phyloP scores from a whole-genome alignment of 1,140 invertebrate genomes.

The Habropoda laboriosa region DNA sequence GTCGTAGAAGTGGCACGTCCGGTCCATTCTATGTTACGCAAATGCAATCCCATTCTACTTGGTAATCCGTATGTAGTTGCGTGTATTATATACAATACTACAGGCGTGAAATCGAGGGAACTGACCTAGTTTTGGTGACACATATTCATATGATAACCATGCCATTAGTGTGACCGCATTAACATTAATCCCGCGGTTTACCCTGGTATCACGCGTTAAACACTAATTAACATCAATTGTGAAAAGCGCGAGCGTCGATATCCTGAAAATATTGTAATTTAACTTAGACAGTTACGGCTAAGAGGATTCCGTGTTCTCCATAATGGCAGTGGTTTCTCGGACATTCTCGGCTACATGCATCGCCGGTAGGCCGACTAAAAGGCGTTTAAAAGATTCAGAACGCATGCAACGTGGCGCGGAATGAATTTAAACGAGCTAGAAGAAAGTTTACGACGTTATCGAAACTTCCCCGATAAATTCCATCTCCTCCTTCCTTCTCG shows the following conservation, averaged over 20 bases:
- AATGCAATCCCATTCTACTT: constrained; percentile 49
- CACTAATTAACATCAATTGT: constrained; percentile 13
- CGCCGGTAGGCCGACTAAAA: not conserved
- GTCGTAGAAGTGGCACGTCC: constrained; percentile 34
- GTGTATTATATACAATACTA: constrained; percentile 51
- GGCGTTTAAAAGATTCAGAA: constrained; percentile 12
- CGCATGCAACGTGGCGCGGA: not conserved
- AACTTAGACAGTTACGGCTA: not conserved
- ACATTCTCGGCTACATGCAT: not conserved
- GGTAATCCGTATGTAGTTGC: constrained; percentile 21
- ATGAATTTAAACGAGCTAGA: not conserved
- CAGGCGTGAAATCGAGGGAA: constrained; percentile 42
- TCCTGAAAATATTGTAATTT: constrained; percentile 19
- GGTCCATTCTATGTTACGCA: constrained; percentile 53
- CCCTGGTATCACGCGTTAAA: constrained; percentile 15
- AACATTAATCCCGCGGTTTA: constrained; percentile 32
- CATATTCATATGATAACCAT: constrained; percentile 65
- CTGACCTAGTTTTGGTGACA: constrained; percentile 58
- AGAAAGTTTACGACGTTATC: not conserved
- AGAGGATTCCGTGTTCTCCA: not conserved
- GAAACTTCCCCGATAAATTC: constrained; percentile 14
- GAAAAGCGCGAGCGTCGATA: not conserved
- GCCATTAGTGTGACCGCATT: constrained; percentile 53
- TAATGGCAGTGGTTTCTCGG: not conserved
- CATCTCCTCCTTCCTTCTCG: too few species aligned